Percentiles rank a stretch among this genome's conserved stretches.
phyloP scores from a whole-genome alignment of 2,113 vertebrate genomes.

The Theristicus caerulescens region DNA sequence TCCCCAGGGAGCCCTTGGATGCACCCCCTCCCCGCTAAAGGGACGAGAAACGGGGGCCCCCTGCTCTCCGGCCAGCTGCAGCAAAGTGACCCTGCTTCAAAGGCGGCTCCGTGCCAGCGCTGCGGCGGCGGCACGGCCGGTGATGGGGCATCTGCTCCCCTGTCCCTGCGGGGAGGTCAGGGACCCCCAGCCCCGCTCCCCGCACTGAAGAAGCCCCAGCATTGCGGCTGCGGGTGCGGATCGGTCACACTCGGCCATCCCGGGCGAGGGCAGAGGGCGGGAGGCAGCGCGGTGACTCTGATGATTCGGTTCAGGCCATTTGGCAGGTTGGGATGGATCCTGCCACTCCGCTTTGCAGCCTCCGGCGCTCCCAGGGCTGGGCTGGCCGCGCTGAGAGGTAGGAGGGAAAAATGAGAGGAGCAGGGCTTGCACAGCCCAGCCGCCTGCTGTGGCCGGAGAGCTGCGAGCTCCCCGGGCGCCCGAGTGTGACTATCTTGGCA shows the following conservation, averaged over 20 bases:
- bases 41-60: not conserved
- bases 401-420: not conserved
- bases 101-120: not conserved
- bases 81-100: not conserved
- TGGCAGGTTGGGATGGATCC: not conserved
- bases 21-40: not conserved
- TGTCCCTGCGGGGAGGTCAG: not conserved
- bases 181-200: not conserved
- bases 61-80: not conserved
- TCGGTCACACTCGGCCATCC: not conserved
- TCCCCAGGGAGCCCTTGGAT: not conserved
- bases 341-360: not conserved
- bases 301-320: not conserved
- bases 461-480: accelerated
- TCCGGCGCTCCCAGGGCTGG: not conserved
- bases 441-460: accelerated
- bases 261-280: accelerated
- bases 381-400: not conserved
- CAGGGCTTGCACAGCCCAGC: accelerated
- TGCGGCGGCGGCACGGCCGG: not conserved
- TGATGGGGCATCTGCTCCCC: not conserved
- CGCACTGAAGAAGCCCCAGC: not conserved
- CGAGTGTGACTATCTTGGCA: accelerated
- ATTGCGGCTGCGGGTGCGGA: accelerated
- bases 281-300: not conserved